phyloP scores from a whole-genome alignment of 2,888 invertebrate species.

The Chymomyza fuscimana region DNA sequence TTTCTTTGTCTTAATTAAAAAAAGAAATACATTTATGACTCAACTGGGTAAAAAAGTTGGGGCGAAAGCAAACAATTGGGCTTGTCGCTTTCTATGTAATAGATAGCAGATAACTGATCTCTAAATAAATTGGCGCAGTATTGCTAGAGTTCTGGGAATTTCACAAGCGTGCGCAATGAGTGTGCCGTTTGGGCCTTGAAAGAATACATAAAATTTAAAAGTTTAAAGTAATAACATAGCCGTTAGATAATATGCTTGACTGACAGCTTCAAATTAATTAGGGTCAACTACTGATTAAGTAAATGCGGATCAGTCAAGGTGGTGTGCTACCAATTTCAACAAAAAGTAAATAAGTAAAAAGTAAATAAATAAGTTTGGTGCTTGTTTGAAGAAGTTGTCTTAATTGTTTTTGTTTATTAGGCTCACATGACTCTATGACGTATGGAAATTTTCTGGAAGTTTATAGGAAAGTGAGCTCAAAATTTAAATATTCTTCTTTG shows the following conservation, averaged over 20 bases:
- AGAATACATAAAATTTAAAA: neutral
- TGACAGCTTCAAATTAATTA: neutral
- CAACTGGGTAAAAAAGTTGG: constrained; percentile 1
- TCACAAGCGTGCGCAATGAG: constrained; percentile 52
- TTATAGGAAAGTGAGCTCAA: no score
- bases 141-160: constrained; percentile 43
- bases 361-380: no score
- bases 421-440: no score
- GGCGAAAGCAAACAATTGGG: constrained; percentile 26
- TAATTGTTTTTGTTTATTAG: no score
- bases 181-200: neutral
- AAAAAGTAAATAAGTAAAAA: no score
- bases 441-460: no score
- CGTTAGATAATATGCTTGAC: no score
- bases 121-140: constrained; percentile 40
- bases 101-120: constrained; percentile 59
- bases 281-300: neutral
- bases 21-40: constrained; percentile 1
- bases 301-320: neutral
- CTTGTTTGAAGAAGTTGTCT: no score
- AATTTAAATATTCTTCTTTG: no score
- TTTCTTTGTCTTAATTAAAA: neutral
- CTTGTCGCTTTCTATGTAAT: constrained; percentile 43
- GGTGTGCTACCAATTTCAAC: no score
- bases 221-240: neutral